Percentiles rank a stretch among this genome's conserved stretches.
Conservation (phyloP, 1,140 invertebrate species). For the Scaptomyza graminum region DNA sequence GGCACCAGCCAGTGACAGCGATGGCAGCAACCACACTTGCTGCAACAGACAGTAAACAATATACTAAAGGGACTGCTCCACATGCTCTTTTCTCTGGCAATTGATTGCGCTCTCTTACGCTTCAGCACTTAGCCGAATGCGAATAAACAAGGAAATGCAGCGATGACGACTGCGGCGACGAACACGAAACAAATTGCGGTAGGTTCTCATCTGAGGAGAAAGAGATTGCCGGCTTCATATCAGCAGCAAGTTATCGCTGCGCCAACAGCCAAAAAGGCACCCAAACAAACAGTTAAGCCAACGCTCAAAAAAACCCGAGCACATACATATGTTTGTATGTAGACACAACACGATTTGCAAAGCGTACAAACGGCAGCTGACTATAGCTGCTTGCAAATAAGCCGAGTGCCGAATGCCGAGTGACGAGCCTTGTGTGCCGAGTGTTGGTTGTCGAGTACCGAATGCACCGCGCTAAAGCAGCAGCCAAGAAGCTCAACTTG, state of each 20-base stretch:
- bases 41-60: slow-evolving; percentile 36
- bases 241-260: slow-evolving; percentile 27
- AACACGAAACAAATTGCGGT: slow-evolving; percentile 75
- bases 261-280: slow-evolving; percentile 64
- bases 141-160: slow-evolving; percentile 81
- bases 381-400: slow-evolving; percentile 24
- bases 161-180: slow-evolving; percentile 28
- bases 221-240: slow-evolving; percentile 47
- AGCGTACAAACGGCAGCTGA: slow-evolving; percentile 38
- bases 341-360: slow-evolving; percentile 33
- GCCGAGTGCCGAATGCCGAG: slow-evolving; percentile 31
- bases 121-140: slow-evolving; percentile 63
- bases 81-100: neutral
- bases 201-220: slow-evolving; percentile 60
- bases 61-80: slow-evolving; percentile 42
- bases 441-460: slow-evolving; percentile 1
- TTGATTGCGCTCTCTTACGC: slow-evolving; percentile 16
- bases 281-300: slow-evolving; percentile 74
- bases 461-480: slow-evolving; percentile 31
- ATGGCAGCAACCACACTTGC: slow-evolving; percentile 36
- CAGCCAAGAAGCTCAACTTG: slow-evolving; percentile 75
- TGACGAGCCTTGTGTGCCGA: neutral
- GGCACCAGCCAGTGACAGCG: slow-evolving; percentile 30
- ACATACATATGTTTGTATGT: neutral
- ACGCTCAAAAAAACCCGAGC: slow-evolving; percentile 29